Percentiles rank a stretch among this genome's conserved stretches.
phyloP scores from a whole-genome alignment of 2,797 vertebrate species.

The Darevskia mixta region DNA sequence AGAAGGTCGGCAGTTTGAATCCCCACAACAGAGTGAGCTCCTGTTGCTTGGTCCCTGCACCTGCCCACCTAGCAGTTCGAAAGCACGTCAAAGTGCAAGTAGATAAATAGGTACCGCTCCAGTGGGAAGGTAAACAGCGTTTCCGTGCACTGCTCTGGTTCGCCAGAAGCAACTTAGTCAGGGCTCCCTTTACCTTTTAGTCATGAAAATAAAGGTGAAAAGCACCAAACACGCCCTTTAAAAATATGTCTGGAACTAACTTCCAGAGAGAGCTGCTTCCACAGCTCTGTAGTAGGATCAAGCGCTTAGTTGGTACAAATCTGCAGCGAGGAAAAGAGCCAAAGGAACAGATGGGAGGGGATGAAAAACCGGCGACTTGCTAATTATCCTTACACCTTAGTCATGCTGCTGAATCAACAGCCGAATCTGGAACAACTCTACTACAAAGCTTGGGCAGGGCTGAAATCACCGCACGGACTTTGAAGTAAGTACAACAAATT shows the following conservation, averaged over 20 bases:
- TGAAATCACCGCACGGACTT: conserved; percentile 36
- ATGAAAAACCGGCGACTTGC: conserved; percentile 13
- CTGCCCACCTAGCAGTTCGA: no score
- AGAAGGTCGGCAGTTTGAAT: no score
- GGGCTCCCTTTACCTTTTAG: no score
- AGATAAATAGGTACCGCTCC: no score
- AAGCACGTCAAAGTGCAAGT: no score
- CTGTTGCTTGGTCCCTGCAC: no score
- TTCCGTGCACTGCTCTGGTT: no score
- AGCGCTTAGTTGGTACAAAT: neutral
- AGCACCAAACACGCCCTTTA: neutral
- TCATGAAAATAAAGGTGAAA: neutral
- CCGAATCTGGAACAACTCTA: conserved; percentile 54
- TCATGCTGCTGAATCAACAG: conserved; percentile 41
- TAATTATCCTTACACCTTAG: conserved; percentile 50
- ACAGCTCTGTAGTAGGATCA: neutral
- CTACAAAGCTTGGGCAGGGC: conserved; percentile 38
- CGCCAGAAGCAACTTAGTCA: no score
- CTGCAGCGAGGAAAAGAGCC: neutral
- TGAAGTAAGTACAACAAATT: neutral
- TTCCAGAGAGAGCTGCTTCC: neutral
- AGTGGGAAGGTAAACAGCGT: no score
- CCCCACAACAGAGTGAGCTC: no score
- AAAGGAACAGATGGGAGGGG: conserved; percentile 8
- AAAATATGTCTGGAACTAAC: neutral